Conservation (phyloP, 2,113 vertebrate genomes). For the Tretioscincus oriximinensis region DNA sequence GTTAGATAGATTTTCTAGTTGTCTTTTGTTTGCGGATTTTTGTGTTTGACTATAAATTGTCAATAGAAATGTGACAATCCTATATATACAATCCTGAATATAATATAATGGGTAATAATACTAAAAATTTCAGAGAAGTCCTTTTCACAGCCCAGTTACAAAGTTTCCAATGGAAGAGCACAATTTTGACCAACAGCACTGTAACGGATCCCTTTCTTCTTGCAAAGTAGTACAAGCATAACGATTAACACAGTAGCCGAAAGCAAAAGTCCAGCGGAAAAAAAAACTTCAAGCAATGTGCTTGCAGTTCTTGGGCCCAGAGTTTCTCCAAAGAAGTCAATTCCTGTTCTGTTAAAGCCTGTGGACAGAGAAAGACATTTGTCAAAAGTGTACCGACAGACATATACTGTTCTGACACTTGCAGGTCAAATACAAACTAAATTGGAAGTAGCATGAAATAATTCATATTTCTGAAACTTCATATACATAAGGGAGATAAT, state of each 20-base stretch:
- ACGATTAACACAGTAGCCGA: slow-evolving; percentile 45
- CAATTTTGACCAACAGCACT: slow-evolving; percentile 61
- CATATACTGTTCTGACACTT: too few species aligned
- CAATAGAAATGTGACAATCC: too few species aligned
- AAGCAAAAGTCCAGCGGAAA: slow-evolving; percentile 65
- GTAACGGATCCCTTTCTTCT: slow-evolving; percentile 61
- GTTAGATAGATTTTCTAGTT: too few species aligned
- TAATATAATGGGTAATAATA: background rate
- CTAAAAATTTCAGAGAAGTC: slow-evolving; percentile 5
- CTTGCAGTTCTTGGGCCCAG: slow-evolving; percentile 64
- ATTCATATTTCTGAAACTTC: background rate
- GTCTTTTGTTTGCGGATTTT: too few species aligned
- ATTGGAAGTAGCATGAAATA: background rate
- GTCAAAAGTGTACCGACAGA: background rate
- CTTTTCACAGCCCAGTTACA: slow-evolving; percentile 42
- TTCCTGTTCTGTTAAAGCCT: slow-evolving; percentile 51
- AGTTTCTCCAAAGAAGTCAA: slow-evolving; percentile 63
- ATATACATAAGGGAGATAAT: too few species aligned
- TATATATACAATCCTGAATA: too few species aligned
- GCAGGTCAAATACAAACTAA: too few species aligned
- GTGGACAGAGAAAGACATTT: slow-evolving; percentile 34
- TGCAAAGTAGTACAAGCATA: slow-evolving; percentile 42
- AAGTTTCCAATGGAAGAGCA: slow-evolving; percentile 55
- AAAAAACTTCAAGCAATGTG: slow-evolving; percentile 58
- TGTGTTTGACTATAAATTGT: too few species aligned